A percentile compares a stretch with the other conserved stretches of the same genome.
These are phyloP conservation scores for Cepphus grylle DNA, from an alignment of 2,113 vertebrate species.

Conservation along the genomic window DNA sequence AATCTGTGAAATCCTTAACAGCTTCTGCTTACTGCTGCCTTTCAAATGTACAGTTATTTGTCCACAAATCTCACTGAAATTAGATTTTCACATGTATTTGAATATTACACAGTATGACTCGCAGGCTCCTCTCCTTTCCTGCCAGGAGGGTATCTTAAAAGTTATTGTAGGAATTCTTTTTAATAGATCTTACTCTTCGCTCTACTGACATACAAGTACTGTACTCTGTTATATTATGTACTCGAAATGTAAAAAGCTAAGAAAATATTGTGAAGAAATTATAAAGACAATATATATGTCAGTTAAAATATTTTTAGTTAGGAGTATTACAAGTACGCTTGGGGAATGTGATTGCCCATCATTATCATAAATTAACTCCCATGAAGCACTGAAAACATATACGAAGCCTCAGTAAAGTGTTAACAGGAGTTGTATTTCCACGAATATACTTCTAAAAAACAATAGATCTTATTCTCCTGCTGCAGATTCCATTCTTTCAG, in stretches of 20 bases:
- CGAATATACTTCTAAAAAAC: neutral
- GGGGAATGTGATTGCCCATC: neutral
- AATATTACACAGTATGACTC: neutral
- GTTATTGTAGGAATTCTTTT: neutral
- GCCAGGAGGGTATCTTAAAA: neutral
- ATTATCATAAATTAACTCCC: neutral
- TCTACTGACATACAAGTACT: neutral
- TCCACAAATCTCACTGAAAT: neutral
- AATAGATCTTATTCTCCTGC: neutral
- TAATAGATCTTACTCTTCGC: neutral
- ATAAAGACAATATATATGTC: neutral
- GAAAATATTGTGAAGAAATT: neutral
- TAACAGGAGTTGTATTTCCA: neutral
- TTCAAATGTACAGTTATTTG: neutral
- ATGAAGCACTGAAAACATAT: neutral
- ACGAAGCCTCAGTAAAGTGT: neutral
- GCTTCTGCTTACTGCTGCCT: neutral
- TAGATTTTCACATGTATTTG: neutral
- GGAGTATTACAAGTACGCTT: neutral
- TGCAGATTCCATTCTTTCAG: neutral
- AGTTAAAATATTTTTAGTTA: neutral
- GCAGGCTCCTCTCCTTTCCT: neutral
- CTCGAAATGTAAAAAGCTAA: neutral
- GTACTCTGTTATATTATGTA: neutral
- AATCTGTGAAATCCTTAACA: neutral